A percentile compares a stretch with the other conserved stretches of the same genome.
phyloP scores from a whole-genome alignment of 2,113 vertebrate genomes.

The Mellivora capensis region DNA sequence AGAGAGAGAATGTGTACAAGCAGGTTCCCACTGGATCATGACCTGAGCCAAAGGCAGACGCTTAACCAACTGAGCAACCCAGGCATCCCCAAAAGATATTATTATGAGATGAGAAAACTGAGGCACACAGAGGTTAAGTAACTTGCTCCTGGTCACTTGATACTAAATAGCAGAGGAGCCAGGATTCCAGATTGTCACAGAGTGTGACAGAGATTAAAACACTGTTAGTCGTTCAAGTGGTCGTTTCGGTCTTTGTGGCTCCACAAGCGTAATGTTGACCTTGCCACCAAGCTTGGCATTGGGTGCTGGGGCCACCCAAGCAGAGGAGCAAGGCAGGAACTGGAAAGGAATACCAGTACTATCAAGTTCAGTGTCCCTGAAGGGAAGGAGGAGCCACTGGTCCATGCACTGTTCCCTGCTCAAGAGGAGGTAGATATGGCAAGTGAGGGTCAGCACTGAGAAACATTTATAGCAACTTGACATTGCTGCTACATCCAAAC shows the following conservation, averaged over 20 bases:
- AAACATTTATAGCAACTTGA: not conserved
- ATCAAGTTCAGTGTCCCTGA: no score
- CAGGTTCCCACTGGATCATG: no score
- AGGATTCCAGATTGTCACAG: not conserved
- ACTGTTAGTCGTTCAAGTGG: not conserved
- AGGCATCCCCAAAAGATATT: not conserved
- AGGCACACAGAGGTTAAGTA: not conserved
- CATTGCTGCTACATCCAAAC: not conserved
- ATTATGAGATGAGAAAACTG: not conserved
- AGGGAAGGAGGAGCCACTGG: rapidly evolving
- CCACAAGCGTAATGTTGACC: not conserved
- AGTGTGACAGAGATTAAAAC: not conserved
- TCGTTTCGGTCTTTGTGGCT: not conserved
- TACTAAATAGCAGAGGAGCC: not conserved
- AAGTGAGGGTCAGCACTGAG: not conserved
- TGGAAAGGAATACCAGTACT: not conserved
- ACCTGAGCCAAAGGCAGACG: no score
- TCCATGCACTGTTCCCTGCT: not conserved
- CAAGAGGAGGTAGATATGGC: not conserved
- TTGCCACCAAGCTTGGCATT: not conserved
- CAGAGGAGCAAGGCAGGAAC: not conserved
- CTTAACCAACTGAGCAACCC: no score
- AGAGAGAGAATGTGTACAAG: not conserved
- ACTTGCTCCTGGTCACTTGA: not conserved
- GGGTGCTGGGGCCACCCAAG: not conserved